Percentiles rank a stretch among this genome's conserved stretches.
Evolutionary conservation across 2,888 invertebrate species (phyloP).

Genomic region (Diadegma fenestrale): DNA sequence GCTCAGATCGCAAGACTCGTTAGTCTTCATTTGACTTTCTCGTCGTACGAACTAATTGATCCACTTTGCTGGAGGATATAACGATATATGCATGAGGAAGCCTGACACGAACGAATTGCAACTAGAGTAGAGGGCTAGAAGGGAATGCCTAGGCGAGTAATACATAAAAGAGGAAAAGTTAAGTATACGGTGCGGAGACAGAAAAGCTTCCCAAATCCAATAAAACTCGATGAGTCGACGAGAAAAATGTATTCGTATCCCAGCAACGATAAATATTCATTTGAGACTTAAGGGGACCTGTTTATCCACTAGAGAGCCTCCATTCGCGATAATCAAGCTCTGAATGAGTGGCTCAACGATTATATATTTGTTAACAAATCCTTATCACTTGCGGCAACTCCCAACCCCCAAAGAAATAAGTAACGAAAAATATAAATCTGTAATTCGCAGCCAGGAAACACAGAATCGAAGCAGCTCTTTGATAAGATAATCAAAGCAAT

Average conservation of each 20-base stretch:
- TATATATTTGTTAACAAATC: background rate
- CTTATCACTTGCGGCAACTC: background rate
- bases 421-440: background rate
- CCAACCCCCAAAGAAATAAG: background rate
- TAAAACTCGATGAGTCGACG: conserved; percentile 60
- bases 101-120: conserved; percentile 49
- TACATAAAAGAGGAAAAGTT: conserved; percentile 28
- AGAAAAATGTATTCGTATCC: conserved; percentile 36
- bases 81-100: conserved; percentile 14
- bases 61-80: conserved; percentile 51
- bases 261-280: conserved; percentile 55
- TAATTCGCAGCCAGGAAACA: background rate
- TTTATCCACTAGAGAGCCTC: conserved; percentile 12
- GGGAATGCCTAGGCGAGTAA: conserved; percentile 11
- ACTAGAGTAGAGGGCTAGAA: conserved; percentile 18
- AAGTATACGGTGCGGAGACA: conserved; percentile 34
- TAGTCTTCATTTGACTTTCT: conserved; percentile 70
- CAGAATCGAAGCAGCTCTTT: conserved; percentile 14
- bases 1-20: conserved; percentile 57
- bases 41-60: conserved; percentile 55
- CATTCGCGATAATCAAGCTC: conserved; percentile 33
- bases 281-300: conserved; percentile 22
- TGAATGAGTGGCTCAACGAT: background rate
- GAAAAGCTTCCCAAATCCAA: conserved; percentile 43
- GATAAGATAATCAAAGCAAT: conserved; percentile 25